phyloP scores from a whole-genome alignment of 2,888 invertebrate genomes.

The Xylophagus ater region DNA sequence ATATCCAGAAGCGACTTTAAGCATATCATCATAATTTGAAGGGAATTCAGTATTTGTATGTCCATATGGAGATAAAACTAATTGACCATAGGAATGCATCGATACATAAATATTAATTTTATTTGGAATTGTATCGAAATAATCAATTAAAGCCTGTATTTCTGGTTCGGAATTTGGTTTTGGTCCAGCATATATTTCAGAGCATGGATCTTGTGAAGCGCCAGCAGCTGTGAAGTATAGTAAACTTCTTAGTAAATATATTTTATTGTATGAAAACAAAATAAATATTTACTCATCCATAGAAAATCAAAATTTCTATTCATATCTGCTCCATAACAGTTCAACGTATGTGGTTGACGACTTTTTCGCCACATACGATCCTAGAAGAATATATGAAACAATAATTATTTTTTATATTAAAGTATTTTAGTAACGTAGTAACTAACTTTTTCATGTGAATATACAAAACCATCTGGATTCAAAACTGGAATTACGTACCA shows the following conservation, averaged over 20 bases:
- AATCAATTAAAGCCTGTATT: slow-evolving; percentile 40
- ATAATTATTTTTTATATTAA: background rate
- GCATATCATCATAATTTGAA: slow-evolving; percentile 39
- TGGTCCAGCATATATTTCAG: slow-evolving; percentile 42
- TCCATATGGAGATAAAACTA: slow-evolving; percentile 49
- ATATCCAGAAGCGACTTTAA: slow-evolving; percentile 42
- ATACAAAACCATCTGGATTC: slow-evolving; percentile 66
- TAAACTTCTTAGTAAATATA: background rate
- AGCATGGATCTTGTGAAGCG: slow-evolving; percentile 38
- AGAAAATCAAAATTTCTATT: slow-evolving; percentile 36
- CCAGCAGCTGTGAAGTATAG: slow-evolving; percentile 35
- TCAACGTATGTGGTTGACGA: slow-evolving; percentile 38
- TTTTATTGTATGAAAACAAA: background rate
- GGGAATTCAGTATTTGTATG: slow-evolving; percentile 35
- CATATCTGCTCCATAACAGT: slow-evolving; percentile 34
- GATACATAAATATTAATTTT: slow-evolving; percentile 46
- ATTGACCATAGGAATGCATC: slow-evolving; percentile 55
- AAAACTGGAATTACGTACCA: slow-evolving; percentile 64
- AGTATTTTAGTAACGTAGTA: background rate
- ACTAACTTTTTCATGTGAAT: slow-evolving; percentile 51
- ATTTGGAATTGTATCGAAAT: slow-evolving; percentile 37
- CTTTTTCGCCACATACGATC: slow-evolving; percentile 58
- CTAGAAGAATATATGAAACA: slow-evolving; percentile 27
- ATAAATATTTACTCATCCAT: slow-evolving; percentile 27
- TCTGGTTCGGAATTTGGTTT: slow-evolving; percentile 48